Evolutionary conservation across 2,888 invertebrate species (phyloP).

Genomic region (Monoplex corrugatus): DNA sequence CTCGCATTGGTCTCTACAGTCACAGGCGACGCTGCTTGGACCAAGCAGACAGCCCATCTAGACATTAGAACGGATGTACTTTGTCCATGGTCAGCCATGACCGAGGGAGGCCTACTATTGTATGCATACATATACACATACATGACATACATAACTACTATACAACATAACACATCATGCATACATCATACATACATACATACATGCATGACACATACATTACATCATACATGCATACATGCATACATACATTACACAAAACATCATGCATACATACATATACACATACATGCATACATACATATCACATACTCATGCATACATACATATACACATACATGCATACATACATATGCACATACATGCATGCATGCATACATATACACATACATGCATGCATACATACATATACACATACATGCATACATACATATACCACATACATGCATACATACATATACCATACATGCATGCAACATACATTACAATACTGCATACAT

Average conservation of each 20-base stretch:
- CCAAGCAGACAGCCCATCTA: too few relatives aligned
- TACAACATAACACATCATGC: neutral
- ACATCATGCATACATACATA: neutral
- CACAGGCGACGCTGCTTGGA: too few relatives aligned
- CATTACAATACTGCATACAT: too few relatives aligned
- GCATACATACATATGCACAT: constrained; percentile 10
- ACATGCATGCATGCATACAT: neutral
- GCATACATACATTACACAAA: neutral
- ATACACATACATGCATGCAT: constrained; percentile 1
- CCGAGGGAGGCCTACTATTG: too few relatives aligned
- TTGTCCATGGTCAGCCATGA: too few relatives aligned
- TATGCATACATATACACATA: constrained; percentile 1
- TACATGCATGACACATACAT: neutral
- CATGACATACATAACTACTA: too few relatives aligned
- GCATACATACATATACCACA: neutral
- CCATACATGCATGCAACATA: neutral
- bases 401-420: constrained; percentile 26
- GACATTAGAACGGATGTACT: too few relatives aligned
- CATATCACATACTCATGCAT: constrained; percentile 6
- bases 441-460: neutral
- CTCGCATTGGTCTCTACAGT: too few relatives aligned
- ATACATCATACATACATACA: constrained; percentile 11
- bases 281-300: neutral
- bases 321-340: neutral
- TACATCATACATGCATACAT: neutral